phyloP scores from a whole-genome alignment of 2,113 vertebrate species.

The Rhinoderma darwinii region DNA sequence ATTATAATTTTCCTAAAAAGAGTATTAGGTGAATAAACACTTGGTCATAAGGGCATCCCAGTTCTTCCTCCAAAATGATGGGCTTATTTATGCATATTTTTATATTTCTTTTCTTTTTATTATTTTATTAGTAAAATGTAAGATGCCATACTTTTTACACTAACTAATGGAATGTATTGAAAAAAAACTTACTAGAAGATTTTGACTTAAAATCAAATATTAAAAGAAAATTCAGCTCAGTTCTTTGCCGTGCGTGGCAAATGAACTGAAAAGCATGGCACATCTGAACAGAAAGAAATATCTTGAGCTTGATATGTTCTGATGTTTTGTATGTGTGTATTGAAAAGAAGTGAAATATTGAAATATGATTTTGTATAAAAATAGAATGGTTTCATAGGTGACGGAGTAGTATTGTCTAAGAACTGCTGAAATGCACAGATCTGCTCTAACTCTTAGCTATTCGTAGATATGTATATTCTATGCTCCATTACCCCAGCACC shows the following conservation, averaged over 20 bases:
- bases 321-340: neutral
- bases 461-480: slow-evolving; percentile 69
- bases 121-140: too few species aligned
- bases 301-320: neutral
- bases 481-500: slow-evolving; percentile 73
- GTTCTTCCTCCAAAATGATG: too few species aligned
- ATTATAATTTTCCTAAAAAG: too few species aligned
- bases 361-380: slow-evolving; percentile 21
- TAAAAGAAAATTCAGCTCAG: neutral
- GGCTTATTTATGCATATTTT: too few species aligned
- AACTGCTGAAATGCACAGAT: slow-evolving; percentile 53
- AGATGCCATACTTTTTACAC: too few species aligned
- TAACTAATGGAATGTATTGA: too few species aligned
- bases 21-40: too few species aligned
- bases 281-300: neutral
- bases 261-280: neutral
- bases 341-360: slow-evolving; percentile 32
- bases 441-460: slow-evolving; percentile 65
- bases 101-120: too few species aligned
- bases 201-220: neutral
- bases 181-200: neutral
- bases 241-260: neutral
- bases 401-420: slow-evolving; percentile 44
- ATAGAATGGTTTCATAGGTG: slow-evolving; percentile 37
- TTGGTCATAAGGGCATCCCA: too few species aligned